Evolutionary conservation across 2,888 invertebrate genomes (phyloP).

Genomic region (Parochlus steinenii): DNA sequence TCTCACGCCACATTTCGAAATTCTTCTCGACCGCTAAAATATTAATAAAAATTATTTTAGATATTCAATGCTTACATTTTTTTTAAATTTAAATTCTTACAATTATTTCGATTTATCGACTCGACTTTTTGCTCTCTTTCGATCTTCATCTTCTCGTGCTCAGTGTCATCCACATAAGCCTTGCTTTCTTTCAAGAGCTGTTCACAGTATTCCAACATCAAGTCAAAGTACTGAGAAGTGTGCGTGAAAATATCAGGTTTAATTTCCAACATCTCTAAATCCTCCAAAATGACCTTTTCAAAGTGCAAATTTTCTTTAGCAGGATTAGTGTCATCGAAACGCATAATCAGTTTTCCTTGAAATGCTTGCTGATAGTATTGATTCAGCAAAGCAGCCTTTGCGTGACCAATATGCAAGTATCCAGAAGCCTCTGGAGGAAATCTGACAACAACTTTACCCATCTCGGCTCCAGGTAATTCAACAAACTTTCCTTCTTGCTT

Average conservation of each 20-base stretch:
- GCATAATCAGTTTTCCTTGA: conserved; percentile 88
- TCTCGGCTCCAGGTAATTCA: conserved; percentile 89
- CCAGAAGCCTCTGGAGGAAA: conserved; percentile 99
- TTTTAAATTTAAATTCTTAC: conserved; percentile 35
- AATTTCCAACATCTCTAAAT: conserved; percentile 78
- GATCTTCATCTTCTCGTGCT: conserved; percentile 83
- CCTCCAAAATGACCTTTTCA: conserved; percentile 92
- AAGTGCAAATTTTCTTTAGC: conserved; percentile 96
- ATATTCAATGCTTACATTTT: no score
- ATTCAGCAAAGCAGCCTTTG: conserved; percentile 95
- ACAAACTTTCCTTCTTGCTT: conserved; percentile 94
- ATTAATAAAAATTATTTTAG: no score
- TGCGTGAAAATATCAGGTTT: conserved; percentile 86
- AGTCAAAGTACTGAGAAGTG: conserved; percentile 93
- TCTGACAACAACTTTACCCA: conserved; percentile 93
- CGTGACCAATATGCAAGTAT: conserved; percentile 96
- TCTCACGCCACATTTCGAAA: conserved; percentile 81
- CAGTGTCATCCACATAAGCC: conserved; percentile 94
- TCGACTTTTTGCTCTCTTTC: conserved; percentile 81
- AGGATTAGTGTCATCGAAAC: conserved; percentile 99
- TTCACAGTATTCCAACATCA: conserved; percentile 76
- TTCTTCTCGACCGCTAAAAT: conserved; percentile 70
- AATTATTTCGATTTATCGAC: conserved; percentile 68
- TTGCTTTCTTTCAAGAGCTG: conserved; percentile 72
- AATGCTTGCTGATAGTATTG: conserved; percentile 91